Evolutionary conservation across 2,797 vertebrate species (phyloP).

Genomic region (Podarcis siculus): DNA sequence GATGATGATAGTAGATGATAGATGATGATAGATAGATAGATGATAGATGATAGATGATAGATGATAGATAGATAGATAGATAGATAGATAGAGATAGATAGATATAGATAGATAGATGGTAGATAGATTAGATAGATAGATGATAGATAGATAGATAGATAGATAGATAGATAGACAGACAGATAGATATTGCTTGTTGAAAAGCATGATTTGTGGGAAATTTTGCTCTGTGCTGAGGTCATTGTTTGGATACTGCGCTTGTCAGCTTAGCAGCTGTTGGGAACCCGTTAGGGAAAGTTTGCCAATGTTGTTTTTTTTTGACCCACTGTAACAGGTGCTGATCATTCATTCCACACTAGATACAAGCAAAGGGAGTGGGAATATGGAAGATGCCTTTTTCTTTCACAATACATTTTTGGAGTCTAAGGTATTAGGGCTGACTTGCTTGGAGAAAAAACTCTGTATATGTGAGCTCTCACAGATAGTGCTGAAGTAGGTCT

Average conservation of each 20-base stretch:
- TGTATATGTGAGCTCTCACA: neutral
- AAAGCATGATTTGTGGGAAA: neutral
- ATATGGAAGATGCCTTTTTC: conserved; percentile 42
- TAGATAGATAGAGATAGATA: too few relatives aligned
- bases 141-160: too few relatives aligned
- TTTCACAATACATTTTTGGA: conserved; percentile 55
- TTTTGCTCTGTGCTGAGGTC: neutral
- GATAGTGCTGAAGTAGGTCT: neutral
- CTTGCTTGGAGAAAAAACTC: neutral
- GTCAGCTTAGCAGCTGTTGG: conserved; percentile 46
- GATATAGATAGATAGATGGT: too few relatives aligned
- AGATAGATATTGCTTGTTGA: conserved; percentile 1
- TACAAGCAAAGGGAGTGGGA: conserved; percentile 61
- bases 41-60: too few relatives aligned
- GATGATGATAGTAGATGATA: too few relatives aligned
- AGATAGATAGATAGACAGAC: too few relatives aligned
- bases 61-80: too few relatives aligned
- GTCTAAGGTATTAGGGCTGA: conserved; percentile 51
- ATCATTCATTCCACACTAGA: neutral
- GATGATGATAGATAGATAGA: too few relatives aligned
- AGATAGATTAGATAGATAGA: too few relatives aligned
- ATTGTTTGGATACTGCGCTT: conserved; percentile 36
- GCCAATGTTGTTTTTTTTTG: conserved; percentile 31
- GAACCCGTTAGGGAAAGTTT: conserved; percentile 40
- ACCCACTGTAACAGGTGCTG: conserved; percentile 53